Evolutionary conservation across 2,888 invertebrate genomes (phyloP), one percentile per base, ranked within the genome.

Genomic region (Tenthredo scrophulariae): DNA sequence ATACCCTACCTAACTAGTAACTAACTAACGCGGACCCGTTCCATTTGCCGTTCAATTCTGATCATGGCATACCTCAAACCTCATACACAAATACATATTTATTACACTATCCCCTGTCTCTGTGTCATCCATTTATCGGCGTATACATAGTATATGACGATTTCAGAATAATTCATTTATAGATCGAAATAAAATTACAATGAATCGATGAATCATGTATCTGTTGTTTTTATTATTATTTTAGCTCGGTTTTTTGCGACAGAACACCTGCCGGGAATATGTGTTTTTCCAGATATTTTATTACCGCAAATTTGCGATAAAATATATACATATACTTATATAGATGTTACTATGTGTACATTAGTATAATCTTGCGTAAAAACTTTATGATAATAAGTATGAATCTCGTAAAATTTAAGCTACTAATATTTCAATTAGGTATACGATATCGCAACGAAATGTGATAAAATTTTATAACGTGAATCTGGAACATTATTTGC

Each of bases 401-500:
- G 18, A 18, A 33, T 33, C 13, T 67, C 10, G 67, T 67, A 4
- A 5, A 67, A 33, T 67, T 7, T 18, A 18, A 33, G 33, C 67
- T 1, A 29, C 33, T 7, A 37, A 15, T 67, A 18, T 33, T 67
- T 33, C 33, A 67, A 67, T 67, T 33, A 5, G 10, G 18, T 18
- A 37, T 7, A 67, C 67, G 67, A 33, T 26, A 33, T 67, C 67
- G 67, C 33, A 13, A 62, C 62, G 26, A 10, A 13, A 43, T 72
- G 13, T 43, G 72, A 40, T 29, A 72, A 43, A 22, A 0, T 54
- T n/a, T n/a, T 54, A n/a, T 2, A 29, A 67, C 67, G 67, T 40
- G 6, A 74, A 74, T 43, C 22, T 43, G 72, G 72, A 37, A 74
- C 72, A n/a, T 43, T 74, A 74, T 74, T 74, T 74, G 72, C 72